Base-by-base conservation (phyloP, 2,888 invertebrate genomes). In the Rhyacophila evoluta region DNA sequence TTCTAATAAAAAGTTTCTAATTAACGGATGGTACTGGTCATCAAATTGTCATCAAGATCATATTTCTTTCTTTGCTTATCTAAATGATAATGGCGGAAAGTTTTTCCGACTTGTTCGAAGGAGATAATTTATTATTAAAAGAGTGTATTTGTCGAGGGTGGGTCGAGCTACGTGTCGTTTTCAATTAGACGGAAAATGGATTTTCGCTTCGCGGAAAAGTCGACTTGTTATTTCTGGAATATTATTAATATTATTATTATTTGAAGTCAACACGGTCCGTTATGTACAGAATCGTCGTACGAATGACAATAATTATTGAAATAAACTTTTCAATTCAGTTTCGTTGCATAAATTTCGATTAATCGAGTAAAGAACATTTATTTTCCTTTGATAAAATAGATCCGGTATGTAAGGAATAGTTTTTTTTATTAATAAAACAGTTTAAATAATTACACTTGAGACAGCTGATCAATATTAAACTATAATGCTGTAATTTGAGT, bases 11-110 rank as follows among this genome's bases (percentile, higher is more conserved):
- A 82, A 80, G 77, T 82, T 81, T 79, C 77, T 81, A 82, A 82
- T 82, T 82, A 82, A 81, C 82, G 74, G 79, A 76, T 77, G 79
- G 70, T 75, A 39, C 69, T 75, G 80, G 77, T 81, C 80, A 79
- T 82, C 80, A 82, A 82, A 82, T 82, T 79, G 82, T 82, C 82
- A 79, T 82, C 79, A 79, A 74, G 74, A 78, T 81, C 82, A 81
- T 82, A 82, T 81, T 80, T 79, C 72, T 75, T 76, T 77, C 67
- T 77, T 41, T 75, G 72, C 80, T 75, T 78, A 78, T 82, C 82
- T 82, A 80, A 82, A 82, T 82, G 80, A 71, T 78, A 79, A 82
- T 79, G 78, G 71, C 72, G 69, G 38, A 68, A 68, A 39, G 33
- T 41, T 55, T 55, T 55, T 55, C 67, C 70, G 75, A 67, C 75